Base-by-base conservation (phyloP, 2,113 vertebrate genomes). In the Grammatotria lemairii region DNA sequence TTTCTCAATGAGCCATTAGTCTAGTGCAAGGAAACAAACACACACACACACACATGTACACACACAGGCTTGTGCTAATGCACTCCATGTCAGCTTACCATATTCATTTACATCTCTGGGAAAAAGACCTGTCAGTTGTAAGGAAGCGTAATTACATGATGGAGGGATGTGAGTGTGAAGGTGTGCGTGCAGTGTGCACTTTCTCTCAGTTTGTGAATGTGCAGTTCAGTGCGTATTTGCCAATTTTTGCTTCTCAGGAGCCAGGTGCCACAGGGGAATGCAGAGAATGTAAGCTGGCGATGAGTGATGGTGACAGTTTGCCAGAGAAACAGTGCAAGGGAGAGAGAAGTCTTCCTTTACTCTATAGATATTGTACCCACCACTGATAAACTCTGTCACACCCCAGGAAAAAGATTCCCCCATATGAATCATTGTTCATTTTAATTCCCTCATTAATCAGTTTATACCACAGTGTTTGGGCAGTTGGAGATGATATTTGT, bases 251-350 rank as follows among this genome's bases (percentile, higher is more conserved):
- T 82, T 88, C 86, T 86, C 70, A 53, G 83, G 88, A 88, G 81
- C 81, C 89, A 88, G 85, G 88, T 94, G 91, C 91, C 92, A 93
- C 65, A 35, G 87, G 88, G 91, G 94, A 95, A 95, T 94, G 88
- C 87, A 35, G 87, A 82, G 91, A 94, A 94, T 95, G 91, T 91
- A 85, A 91, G 87, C 80, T 16, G 10, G 28, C 9, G 33, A 88
- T 94, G 94, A 95, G 91, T 85, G 93, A 95, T 94, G 88, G 83
- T 85, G 85, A 92, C 89, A 83, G 90, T 90, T 92, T 81, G 81
- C 85, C 42, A 80, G 85, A 89, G 87, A 92, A 91, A 80, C 65
- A 35, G 82, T 88, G 73, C 26, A 65, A 85, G 82, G 65, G 80
- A 91, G 75, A 87, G 63, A 85, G 82, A 82, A 57, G 63, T 68